These are phyloP conservation scores for Drosophila repletoides DNA, from an alignment of 1,140 invertebrate genomes.

Conservation along the genomic window DNA sequence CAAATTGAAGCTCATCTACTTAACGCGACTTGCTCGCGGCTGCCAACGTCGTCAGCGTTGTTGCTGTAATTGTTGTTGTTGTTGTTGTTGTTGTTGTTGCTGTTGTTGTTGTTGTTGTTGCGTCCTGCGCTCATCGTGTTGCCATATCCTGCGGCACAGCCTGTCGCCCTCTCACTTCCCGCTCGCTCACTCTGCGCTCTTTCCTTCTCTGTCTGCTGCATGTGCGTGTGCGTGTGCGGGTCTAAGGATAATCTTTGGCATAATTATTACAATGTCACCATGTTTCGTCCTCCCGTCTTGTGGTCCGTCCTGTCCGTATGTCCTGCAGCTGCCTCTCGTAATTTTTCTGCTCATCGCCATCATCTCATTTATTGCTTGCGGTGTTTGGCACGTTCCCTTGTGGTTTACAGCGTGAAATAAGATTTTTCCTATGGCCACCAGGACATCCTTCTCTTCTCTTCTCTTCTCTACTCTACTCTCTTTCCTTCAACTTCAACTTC, in stretches of 20 bases:
- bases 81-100: constrained; percentile 1
- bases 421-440: constrained; percentile 58
- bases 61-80: constrained; percentile 17
- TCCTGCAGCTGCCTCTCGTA: constrained; percentile 44
- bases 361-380: constrained; percentile 77
- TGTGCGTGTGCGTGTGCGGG: constrained; percentile 41
- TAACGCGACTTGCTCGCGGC: constrained; percentile 75
- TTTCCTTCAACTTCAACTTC: neutral
- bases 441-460: neutral
- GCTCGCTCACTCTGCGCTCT: neutral
- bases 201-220: neutral
- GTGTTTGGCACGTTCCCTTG: constrained; percentile 77
- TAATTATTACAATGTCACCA: constrained; percentile 81
- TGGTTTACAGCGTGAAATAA: constrained; percentile 79
- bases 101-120: constrained; percentile 13
- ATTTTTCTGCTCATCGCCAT: constrained; percentile 74
- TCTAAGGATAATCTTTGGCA: constrained; percentile 79
- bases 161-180: constrained; percentile 53
- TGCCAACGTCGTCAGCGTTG: constrained; percentile 59
- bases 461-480: neutral
- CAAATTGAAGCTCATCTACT: constrained; percentile 79
- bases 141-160: constrained; percentile 69
- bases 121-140: constrained; percentile 61
- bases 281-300: constrained; percentile 60
- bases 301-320: neutral